Base-by-base conservation (phyloP, 2,797 vertebrate species). In the Austrolebias charrua region DNA sequence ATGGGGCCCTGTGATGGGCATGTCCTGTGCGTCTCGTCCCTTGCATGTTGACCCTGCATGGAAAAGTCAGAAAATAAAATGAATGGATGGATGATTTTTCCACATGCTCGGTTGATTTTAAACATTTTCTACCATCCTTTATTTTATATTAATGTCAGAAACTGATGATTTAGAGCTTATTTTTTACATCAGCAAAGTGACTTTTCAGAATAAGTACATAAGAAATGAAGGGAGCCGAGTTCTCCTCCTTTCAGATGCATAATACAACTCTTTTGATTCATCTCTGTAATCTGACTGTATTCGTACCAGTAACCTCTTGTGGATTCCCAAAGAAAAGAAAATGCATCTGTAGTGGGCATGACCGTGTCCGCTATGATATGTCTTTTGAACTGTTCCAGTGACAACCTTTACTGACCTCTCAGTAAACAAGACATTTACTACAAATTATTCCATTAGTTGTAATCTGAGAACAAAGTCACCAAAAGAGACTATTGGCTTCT, bases 261-360 rank as follows among this genome's bases (percentile, higher is more conserved):
- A 43, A 1, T 24, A 29, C 9, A 45, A 11, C 44, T 54, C 6
- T 45, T 45, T 40, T 55, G 16, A 31, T 18, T 49, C 43, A 29
- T 45, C 16, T 44, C 13, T 42, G 10, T 54, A n/a, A 33, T 29
- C 46, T 49, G 52, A 11, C 50, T 49, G 16, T 43, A 35, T 49
- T 52, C 15, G 38, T 16, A 54, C 60, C 12, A 33, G 9, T 33
- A 31, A 24, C 15, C 15, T 65, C 18, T 31, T 69, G n/a, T 48
- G 31, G 66, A 60, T 65, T 75, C 58, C 52, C 59, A 64, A 55
- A 42, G 16, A 77, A 50, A 28, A 58, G 61, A 68, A 61, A 72
- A 63, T 45, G 16, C 55, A 64, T 62, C n/a, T n/a, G n/a, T n/a
- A n/a, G n/a, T n/a, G n/a, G n/a, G n/a, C n/a, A n/a, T n/a, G n/a